Evolutionary conservation across 2,888 invertebrate species (phyloP), one percentile per base, ranked within the genome.

Genomic region (Tenthredo livida): DNA sequence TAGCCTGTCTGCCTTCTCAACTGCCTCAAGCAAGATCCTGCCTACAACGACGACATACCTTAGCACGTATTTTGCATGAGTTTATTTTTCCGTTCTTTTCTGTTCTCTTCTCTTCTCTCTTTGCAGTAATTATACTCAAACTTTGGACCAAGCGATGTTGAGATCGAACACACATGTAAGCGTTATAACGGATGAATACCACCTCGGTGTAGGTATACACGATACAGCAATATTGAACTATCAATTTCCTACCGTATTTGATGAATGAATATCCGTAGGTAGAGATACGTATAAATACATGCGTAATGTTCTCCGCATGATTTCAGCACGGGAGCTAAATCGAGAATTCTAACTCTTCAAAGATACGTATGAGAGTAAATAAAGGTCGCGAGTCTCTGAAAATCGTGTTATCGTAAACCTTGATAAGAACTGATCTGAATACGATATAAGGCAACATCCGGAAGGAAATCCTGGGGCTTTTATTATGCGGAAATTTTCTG

Each of bases 1-100:
- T 90, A 91, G 90, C 40, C 61, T 17, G n/a, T 15, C 61, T 61
- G 43, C 58, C 21, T 58, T 61, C 61, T 61, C 12, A 10, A 33
- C 4, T 54, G 17, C 33, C 77, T 29, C 7, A 7, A 61, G 80
- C 37, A 37, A 61, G 10, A 80, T 40, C 29, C 78, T 29, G 25
- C n/a, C 47, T 75, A 50, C 47, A 75, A 21, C 58, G 33, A 54
- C 78, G 17, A 33, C 33, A n/a, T 78, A 47, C 70, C 29, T 37
- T 37, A 29, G 29, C 33, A 2, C 0, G 15, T 70, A 37, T 70
- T 70, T 70, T 70, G 33, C 17, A 37, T 25, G 37, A n/a, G 12
- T 70, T 37, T 70, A 70, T 61, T 25, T n/a, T 70, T 33, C 33
- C 37, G 1, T 70, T 70, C 37, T 70, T 5, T 70, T 70, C 29